phyloP scores from a whole-genome alignment of 2,888 invertebrate genomes.

The Pecten maximus region DNA sequence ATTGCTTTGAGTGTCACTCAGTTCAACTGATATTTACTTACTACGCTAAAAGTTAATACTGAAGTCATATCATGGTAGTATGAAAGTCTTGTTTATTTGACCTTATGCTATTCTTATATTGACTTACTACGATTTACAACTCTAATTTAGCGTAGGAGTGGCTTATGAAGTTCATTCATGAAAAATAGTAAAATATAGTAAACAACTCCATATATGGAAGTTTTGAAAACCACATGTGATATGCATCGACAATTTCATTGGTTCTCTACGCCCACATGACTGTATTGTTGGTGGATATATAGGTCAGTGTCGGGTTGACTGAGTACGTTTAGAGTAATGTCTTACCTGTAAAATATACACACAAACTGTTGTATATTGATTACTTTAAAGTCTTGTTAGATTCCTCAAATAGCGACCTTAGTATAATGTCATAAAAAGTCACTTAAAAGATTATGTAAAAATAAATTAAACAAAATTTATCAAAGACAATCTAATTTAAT shows the following conservation, averaged over 20 bases:
- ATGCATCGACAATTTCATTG: constrained; percentile 11
- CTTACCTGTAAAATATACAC: not conserved
- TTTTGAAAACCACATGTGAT: constrained; percentile 25
- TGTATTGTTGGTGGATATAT: constrained; percentile 1
- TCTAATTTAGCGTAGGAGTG: not conserved
- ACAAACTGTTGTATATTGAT: not conserved
- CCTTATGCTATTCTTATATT: not conserved
- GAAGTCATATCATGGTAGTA: not conserved
- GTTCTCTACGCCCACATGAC: constrained; percentile 8
- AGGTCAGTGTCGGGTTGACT: not conserved
- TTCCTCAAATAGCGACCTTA: too few species aligned
- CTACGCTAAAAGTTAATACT: not conserved
- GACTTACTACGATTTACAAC: constrained; percentile 35
- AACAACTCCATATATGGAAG: constrained; percentile 42
- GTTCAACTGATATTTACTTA: not conserved
- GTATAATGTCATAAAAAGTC: too few species aligned
- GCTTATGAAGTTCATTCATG: constrained; percentile 41
- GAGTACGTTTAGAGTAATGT: not conserved
- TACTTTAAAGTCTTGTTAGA: not conserved
- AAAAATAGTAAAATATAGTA: constrained; percentile 43
- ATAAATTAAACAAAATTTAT: too few species aligned
- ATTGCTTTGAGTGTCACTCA: not conserved
- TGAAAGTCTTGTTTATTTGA: not conserved
- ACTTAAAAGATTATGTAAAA: too few species aligned
- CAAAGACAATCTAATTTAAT: too few species aligned